Base-by-base conservation (phyloP, 2,888 invertebrate genomes). In the Stenichneumon culpator region DNA sequence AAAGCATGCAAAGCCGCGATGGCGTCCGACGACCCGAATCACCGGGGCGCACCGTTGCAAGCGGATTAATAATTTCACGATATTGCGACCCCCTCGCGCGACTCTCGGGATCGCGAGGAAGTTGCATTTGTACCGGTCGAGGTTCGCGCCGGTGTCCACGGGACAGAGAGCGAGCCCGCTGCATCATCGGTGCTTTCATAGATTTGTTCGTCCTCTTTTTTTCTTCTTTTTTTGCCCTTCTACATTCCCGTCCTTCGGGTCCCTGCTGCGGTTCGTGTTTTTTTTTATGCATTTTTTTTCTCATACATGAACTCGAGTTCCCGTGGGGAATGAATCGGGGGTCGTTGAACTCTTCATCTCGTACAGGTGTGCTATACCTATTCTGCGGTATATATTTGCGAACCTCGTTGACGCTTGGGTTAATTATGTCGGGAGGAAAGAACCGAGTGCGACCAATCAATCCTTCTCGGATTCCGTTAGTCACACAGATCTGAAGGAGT, bases 31-130 rank as follows among this genome's bases (percentile, higher is more conserved):
- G 86, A 86, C 73, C 83, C 60, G 83, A 70, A 84, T 80, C 74
- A 69, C 77, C 60, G 82, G 68, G 79, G 65, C 67, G 82, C 83
- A 80, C 39, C 82, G 86, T 72, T 83, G 86, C 86, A 85, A 86
- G 84, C 87, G 88, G 82, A 89, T 89, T 88, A 88, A 89, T 89
- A 89, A 89, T 89, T 89, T 85, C 82, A 84, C 75, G 81, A 82
- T 86, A 85, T 84, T 65, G 79, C 81, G 60, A 63, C 32, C 69
- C 77, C 63, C 67, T 70, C 36, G 54, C 60, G 44, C 75, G 75
- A 80, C 65, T 65, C 79, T 25, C 74, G 57, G 63, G 63, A 63
- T 63, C 32, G 63, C 32, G 63, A 69, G 28, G 63, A 47, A 22
- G 36, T 74, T 73, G 79, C 68, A 73, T 79, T 83, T 69, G 52